Evolutionary conservation across 2,113 vertebrate genomes (phyloP).

Genomic region (Ochotona curzoniae): DNA sequence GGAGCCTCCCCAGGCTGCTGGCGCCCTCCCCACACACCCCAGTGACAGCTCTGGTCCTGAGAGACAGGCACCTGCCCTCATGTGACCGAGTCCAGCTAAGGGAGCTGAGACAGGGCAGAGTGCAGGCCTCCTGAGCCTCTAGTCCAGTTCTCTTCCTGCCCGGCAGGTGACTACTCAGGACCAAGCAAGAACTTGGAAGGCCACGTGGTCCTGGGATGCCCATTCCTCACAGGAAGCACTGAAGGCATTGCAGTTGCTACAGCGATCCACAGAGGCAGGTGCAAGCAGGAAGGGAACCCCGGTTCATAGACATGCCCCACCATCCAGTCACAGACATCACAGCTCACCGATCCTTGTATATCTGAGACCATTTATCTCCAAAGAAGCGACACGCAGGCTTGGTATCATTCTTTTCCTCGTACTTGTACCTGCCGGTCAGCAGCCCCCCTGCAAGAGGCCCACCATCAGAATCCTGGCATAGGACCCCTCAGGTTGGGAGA

Average conservation of each 20-base stretch:
- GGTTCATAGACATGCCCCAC: no score
- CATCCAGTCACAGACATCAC: no score
- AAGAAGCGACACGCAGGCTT: slow-evolving; percentile 90
- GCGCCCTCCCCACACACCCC: not conserved
- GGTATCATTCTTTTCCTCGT: slow-evolving; percentile 89
- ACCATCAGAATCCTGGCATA: no score
- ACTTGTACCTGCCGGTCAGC: slow-evolving; percentile 95
- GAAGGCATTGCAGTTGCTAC: not conserved
- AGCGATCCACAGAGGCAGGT: not conserved
- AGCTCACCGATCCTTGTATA: slow-evolving; percentile 90
- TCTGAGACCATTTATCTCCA: slow-evolving; percentile 90
- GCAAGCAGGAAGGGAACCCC: no score
- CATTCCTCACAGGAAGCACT: not conserved
- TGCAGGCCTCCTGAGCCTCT: not conserved
- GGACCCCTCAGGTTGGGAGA: no score
- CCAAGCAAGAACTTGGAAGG: not conserved
- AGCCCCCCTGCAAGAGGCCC: slow-evolving; percentile 89
- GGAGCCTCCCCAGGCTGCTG: no score
- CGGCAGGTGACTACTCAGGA: not conserved
- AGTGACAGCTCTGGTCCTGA: not conserved
- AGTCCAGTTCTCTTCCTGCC: not conserved
- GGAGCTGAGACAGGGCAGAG: no score
- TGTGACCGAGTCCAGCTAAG: not conserved
- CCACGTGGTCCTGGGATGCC: not conserved
- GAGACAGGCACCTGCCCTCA: no score